Evolutionary conservation across 2,888 invertebrate genomes (phyloP).

Genomic region (Euplagia quadripunctaria): DNA sequence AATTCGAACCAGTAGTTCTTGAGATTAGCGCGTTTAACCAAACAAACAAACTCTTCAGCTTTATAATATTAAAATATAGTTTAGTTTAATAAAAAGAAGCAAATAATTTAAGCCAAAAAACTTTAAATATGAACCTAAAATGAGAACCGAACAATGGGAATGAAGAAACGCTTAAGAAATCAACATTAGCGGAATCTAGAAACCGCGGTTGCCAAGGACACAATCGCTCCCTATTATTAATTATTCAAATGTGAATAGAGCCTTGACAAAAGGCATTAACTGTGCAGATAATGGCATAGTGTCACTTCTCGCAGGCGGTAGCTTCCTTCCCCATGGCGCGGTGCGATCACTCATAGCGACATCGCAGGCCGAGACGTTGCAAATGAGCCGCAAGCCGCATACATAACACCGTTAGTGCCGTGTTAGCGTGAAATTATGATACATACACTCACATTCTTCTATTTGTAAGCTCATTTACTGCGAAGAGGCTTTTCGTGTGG

Average conservation of each 20-base stretch:
- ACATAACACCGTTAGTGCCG: constrained; percentile 15
- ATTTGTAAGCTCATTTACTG: constrained; percentile 33
- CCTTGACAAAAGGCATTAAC: constrained; percentile 72
- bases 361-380: constrained; percentile 31
- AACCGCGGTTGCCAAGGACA: constrained; percentile 60
- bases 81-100: not conserved
- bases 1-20: no score
- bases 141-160: constrained; percentile 35
- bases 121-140: not conserved
- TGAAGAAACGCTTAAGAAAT: constrained; percentile 52
- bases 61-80: not conserved
- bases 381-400: constrained; percentile 41
- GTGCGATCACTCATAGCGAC: constrained; percentile 59
- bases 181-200: constrained; percentile 45
- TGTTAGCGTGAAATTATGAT: constrained; percentile 44
- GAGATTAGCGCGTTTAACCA: no score
- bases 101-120: not conserved
- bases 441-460: constrained; percentile 35
- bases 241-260: constrained; percentile 76
- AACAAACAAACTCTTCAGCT: no score
- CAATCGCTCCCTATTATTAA: constrained; percentile 72
- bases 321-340: constrained; percentile 53
- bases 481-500: constrained; percentile 43
- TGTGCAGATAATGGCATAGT: constrained; percentile 74
- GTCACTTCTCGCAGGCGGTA: constrained; percentile 45